A percentile compares a stretch with the other conserved stretches of the same genome.
phyloP scores from a whole-genome alignment of 2,888 invertebrate species.

The Epinotia ramella region DNA sequence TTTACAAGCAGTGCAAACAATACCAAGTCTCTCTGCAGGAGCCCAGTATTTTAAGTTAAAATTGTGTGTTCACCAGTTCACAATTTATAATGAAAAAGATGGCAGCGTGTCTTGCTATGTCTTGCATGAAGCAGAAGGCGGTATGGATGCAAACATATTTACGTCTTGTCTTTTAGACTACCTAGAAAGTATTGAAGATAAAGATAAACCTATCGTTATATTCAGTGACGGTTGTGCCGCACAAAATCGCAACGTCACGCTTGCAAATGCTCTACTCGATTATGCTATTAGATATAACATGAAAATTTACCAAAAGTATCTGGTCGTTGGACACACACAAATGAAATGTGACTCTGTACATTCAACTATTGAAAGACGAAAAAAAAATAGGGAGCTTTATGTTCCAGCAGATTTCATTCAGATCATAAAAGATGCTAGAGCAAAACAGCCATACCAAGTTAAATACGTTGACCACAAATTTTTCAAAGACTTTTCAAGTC shows the following conservation, averaged over 20 bases:
- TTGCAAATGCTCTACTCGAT: too few relatives aligned
- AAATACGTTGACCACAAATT: slow-evolving; percentile 1
- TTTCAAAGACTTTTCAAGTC: slow-evolving; percentile 4
- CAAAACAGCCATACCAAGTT: background rate
- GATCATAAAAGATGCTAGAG: background rate
- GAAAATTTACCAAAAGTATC: too few relatives aligned
- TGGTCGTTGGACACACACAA: background rate
- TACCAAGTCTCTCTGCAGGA: slow-evolving; percentile 20
- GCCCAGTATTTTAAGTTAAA: slow-evolving; percentile 29
- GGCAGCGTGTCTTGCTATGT: slow-evolving; percentile 1
- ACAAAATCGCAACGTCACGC: background rate
- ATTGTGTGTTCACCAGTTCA: slow-evolving; percentile 45
- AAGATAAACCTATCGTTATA: slow-evolving; percentile 17
- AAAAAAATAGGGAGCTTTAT: too few relatives aligned
- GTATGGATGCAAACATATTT: slow-evolving; percentile 14
- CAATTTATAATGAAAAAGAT: slow-evolving; percentile 47
- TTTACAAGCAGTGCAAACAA: slow-evolving; percentile 38
- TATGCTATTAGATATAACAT: too few relatives aligned
- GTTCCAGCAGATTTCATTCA: background rate
- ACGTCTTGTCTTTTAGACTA: slow-evolving; percentile 17
- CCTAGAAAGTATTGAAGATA: slow-evolving; percentile 14
- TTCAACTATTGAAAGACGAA: too few relatives aligned
- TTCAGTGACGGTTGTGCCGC: slow-evolving; percentile 14
- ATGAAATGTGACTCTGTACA: too few relatives aligned
- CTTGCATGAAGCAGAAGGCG: slow-evolving; percentile 11